Conservation (phyloP, 2,797 vertebrate species). For the Lithobates sylvaticus region DNA sequence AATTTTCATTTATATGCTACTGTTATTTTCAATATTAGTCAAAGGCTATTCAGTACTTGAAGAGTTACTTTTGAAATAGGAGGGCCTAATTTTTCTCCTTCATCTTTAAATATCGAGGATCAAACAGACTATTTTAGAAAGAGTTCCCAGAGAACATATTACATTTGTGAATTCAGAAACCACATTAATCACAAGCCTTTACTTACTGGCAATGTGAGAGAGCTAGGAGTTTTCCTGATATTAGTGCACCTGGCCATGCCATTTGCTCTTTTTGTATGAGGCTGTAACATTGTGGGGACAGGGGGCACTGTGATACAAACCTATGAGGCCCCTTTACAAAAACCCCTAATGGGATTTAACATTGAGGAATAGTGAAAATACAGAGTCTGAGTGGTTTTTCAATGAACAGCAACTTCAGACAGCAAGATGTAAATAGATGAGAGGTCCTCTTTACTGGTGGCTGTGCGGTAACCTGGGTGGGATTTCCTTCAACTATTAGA, state of each 20-base stretch:
- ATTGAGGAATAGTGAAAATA: background rate
- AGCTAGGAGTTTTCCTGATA: background rate
- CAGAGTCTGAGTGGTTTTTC: too few relatives aligned
- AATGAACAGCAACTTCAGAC: too few relatives aligned
- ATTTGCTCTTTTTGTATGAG: constrained; percentile 84
- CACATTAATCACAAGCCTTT: constrained; percentile 9
- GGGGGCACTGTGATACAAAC: constrained; percentile 86
- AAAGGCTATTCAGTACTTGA: background rate
- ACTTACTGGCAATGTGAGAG: background rate
- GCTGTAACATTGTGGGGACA: constrained; percentile 87
- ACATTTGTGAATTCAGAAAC: background rate
- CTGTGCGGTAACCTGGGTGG: too few relatives aligned
- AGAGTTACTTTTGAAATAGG: background rate
- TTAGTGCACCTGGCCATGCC: background rate
- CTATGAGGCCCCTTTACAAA: constrained; percentile 84
- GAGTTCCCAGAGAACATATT: background rate
- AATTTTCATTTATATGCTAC: too few relatives aligned
- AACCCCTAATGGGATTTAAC: constrained; percentile 69
- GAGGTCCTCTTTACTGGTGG: too few relatives aligned
- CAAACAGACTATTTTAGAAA: background rate
- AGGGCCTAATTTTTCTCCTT: background rate
- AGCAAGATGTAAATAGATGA: too few relatives aligned
- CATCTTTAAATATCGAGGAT: background rate
- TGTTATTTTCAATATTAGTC: background rate
- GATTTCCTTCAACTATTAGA: too few relatives aligned